phyloP scores from a whole-genome alignment of 2,113 vertebrate genomes.

The Montifringilla adamsi region DNA sequence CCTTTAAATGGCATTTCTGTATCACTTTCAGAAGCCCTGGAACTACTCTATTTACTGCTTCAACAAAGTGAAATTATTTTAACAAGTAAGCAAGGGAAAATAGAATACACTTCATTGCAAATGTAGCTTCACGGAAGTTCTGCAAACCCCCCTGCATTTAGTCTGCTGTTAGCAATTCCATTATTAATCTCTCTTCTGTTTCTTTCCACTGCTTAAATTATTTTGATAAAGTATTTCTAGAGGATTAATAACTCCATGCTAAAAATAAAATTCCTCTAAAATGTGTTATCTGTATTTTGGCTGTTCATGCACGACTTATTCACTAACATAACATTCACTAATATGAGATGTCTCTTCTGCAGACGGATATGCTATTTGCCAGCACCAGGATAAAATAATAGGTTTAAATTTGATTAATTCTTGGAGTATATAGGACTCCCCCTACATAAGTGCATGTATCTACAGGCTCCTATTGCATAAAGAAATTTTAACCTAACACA shows the following conservation, averaged over 20 bases:
- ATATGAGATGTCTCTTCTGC: background rate
- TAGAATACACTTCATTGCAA: background rate
- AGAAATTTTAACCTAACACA: background rate
- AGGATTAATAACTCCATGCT: background rate
- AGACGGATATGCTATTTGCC: background rate
- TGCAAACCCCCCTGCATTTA: background rate
- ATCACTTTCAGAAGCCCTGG: background rate
- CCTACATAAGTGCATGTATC: fast-evolving
- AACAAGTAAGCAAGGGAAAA: background rate
- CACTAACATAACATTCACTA: background rate
- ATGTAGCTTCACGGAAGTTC: background rate
- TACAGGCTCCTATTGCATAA: background rate
- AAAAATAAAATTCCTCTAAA: background rate
- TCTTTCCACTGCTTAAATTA: background rate
- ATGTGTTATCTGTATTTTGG: background rate
- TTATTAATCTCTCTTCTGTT: background rate
- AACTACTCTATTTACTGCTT: background rate
- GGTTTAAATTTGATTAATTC: background rate
- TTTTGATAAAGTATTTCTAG: background rate
- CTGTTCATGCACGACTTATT: background rate
- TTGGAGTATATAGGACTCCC: background rate
- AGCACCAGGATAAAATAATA: background rate
- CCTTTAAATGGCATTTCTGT: background rate
- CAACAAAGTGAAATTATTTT: background rate
- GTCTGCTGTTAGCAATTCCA: background rate